Base-by-base conservation (phyloP, 2,797 vertebrate species). In the Odontamblyopus rebecca region DNA sequence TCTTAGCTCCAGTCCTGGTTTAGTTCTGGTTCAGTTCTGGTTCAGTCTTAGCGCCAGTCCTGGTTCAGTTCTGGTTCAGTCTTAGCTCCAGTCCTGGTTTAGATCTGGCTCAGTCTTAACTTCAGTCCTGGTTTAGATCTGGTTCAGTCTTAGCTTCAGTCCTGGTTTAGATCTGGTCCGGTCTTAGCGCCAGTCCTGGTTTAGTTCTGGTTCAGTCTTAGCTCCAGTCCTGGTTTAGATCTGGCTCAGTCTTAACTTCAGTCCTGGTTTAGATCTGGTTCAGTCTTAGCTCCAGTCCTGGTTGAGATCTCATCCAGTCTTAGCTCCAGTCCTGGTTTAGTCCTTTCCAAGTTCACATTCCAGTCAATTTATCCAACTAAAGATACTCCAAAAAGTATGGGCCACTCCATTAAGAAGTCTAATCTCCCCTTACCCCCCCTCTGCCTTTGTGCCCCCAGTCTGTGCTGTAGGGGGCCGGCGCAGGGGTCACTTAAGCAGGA, bases 401-500 rank as follows among this genome's bases (percentile, higher is more conserved):
- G 8, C 7, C 7, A 53, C 19, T 19, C 27, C 57, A 30, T 60
- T 27, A 29, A 16, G 5, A 29, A 29, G 26, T 26, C 57, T 15
- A 60, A 27, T 60, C 27, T 30, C 15, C 13, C 57, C 1, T 60
- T 60, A 16, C 12, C 57, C 26, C 2, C 60, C 30, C 60, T 16
- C 30, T 1, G 60, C 30, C 60, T 35, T 61, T 9, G 60, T 5
- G 12, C 30, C 30, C 18, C n/a, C 16, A 8, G 61, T 62, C 5
- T 5, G 61, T 26, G 35, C 61, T 13, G 1, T 63, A 19, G 11
- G 61, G 3, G 61, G 61, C 12, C n/a, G 2, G 16, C 35, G 26
- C n/a, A 63, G 62, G 83, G 89, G 91, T 91, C 89, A 89, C 71
- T 78, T 84, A 80, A 85, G 77, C 80, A 80, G 85, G 90, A 92